Conservation (phyloP, 2,888 invertebrate genomes). For the Pegoplata infirma region DNA sequence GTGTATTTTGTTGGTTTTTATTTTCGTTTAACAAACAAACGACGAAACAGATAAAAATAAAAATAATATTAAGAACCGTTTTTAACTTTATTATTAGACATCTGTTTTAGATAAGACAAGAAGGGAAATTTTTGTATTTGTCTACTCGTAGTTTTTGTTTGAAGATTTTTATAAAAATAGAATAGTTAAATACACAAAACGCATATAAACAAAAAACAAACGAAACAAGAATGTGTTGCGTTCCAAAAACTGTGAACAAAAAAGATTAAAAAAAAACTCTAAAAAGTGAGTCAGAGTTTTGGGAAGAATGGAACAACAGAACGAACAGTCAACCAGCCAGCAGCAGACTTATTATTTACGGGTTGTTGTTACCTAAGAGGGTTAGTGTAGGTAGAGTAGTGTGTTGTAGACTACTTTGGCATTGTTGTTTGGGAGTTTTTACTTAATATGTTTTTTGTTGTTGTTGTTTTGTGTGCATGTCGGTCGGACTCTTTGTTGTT, state of each 20-base stretch:
- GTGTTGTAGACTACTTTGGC: not conserved
- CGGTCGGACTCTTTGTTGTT: not conserved
- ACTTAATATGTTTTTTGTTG: too few species aligned
- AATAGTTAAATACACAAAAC: not conserved
- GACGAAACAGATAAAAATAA: constrained; percentile 15
- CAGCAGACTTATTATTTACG: not conserved
- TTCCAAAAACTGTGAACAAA: not conserved
- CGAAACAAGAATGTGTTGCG: not conserved
- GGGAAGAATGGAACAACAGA: not conserved
- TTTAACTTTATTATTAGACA: not conserved
- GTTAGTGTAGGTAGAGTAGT: constrained; percentile 15
- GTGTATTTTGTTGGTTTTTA: not conserved
- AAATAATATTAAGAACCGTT: not conserved
- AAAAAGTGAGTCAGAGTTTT: constrained; percentile 9
- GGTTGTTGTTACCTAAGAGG: constrained; percentile 1
- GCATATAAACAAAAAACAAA: not conserved
- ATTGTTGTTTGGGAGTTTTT: constrained; percentile 23
- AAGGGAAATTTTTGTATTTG: not conserved
- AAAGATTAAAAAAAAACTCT: not conserved
- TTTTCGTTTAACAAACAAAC: not conserved
- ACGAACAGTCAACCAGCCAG: too few species aligned
- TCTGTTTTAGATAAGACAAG: not conserved
- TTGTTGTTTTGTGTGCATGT: not conserved
- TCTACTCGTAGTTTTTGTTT: not conserved
- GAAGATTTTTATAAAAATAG: not conserved